These are phyloP conservation scores for Stratiomys singularior DNA, from an alignment of 2,888 invertebrate species.

Conservation along the genomic window DNA sequence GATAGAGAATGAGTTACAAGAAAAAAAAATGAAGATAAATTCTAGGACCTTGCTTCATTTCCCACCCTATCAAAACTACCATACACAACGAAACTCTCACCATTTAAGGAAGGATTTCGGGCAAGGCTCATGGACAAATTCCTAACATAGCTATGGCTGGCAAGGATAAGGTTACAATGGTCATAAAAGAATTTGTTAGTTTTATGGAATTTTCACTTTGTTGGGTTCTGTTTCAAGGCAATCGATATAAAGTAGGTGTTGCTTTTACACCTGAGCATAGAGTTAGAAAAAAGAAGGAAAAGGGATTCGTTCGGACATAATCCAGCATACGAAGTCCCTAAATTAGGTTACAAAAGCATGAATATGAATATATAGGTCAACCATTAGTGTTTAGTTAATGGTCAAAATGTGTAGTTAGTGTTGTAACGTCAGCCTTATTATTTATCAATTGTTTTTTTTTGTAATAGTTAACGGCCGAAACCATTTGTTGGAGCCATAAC, in stretches of 20 bases:
- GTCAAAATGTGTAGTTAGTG: no score
- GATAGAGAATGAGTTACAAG: neutral
- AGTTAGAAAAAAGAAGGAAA: neutral
- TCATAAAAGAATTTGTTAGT: slow-evolving; percentile 2
- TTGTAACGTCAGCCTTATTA: no score
- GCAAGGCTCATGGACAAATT: no score
- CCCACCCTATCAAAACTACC: no score
- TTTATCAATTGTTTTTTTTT: no score
- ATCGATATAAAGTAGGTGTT: slow-evolving; percentile 29
- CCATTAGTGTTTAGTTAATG: no score
- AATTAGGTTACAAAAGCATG: neutral
- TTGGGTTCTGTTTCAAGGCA: no score
- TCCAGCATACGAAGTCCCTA: neutral
- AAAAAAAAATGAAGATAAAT: neutral
- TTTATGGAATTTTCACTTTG: no score
- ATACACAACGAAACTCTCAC: no score
- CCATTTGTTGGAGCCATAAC: no score
- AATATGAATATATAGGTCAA: neutral
- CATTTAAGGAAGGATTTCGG: no score
- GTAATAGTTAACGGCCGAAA: no score
- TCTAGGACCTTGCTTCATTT: neutral
- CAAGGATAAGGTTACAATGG: neutral
- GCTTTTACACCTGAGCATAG: slow-evolving; percentile 21
- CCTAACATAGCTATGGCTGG: neutral
- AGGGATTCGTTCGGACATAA: neutral